Conservation (phyloP, 2,888 invertebrate genomes). For the Magallana nippona region DNA sequence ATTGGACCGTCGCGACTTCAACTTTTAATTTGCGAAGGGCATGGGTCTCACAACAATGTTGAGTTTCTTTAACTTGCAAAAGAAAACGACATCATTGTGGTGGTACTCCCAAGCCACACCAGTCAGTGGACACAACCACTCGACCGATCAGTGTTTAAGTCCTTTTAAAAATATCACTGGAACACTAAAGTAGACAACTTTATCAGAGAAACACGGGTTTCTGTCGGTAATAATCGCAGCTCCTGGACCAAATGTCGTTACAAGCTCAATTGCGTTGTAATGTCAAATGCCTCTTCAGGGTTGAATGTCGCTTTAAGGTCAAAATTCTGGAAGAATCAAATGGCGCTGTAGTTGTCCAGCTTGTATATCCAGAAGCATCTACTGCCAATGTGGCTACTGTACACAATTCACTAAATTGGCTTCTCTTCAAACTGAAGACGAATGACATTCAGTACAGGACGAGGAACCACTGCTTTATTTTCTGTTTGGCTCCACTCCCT, state of each 20-base stretch:
- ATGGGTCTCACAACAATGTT: conserved; percentile 39
- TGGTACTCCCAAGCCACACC: conserved; percentile 43
- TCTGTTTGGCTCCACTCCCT: too few relatives aligned
- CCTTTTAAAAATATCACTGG: conserved; percentile 50
- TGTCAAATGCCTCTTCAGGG: too few relatives aligned
- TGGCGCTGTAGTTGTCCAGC: too few relatives aligned
- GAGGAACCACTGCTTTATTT: too few relatives aligned
- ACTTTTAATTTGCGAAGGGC: conserved; percentile 31
- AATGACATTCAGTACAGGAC: conserved; percentile 19
- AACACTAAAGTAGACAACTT: conserved; percentile 47
- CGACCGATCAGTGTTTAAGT: conserved; percentile 53
- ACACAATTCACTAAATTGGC: too few relatives aligned
- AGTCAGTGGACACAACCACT: conserved; percentile 37
- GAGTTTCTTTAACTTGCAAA: conserved; percentile 35
- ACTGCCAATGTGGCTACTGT: too few relatives aligned
- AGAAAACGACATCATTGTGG: conserved; percentile 27
- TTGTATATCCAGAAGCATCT: too few relatives aligned
- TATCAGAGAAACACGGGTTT: conserved; percentile 44
- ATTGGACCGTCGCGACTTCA: conserved; percentile 26
- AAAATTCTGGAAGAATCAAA: too few relatives aligned
- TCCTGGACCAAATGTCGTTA: too few relatives aligned
- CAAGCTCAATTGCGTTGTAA: too few relatives aligned
- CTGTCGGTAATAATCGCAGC: conserved; percentile 43
- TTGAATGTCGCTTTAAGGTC: too few relatives aligned
- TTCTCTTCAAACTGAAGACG: not conserved